Evolutionary conservation across 2,888 invertebrate genomes (phyloP).

Genomic region (Spisula solida): DNA sequence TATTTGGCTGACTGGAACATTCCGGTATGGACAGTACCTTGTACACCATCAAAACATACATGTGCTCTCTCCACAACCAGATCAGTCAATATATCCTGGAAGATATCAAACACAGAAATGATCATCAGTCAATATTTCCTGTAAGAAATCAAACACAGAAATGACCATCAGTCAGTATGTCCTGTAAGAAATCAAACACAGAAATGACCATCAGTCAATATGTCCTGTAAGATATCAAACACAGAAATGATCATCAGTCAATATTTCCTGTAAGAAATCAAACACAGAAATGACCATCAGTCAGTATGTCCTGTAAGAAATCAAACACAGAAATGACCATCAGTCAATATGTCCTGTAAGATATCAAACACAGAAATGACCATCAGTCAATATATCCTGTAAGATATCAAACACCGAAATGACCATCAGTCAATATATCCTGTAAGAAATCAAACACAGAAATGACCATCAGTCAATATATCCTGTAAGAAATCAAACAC

Average conservation of each 20-base stretch:
- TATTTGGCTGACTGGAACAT: constrained; percentile 95
- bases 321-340: no score
- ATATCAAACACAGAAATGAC: no score
- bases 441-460: constrained; percentile 88
- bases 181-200: constrained; percentile 89
- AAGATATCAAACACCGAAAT: no score
- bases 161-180: constrained; percentile 94
- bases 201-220: constrained; percentile 92
- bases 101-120: constrained; percentile 55
- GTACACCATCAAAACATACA: constrained; percentile 91
- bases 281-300: no score
- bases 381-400: no score
- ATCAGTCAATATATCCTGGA: constrained; percentile 95
- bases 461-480: no score
- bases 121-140: constrained; percentile 95
- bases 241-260: no score
- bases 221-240: constrained; percentile 90
- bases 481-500: no score
- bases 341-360: no score
- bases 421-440: constrained; percentile 95
- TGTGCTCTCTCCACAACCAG: constrained; percentile 88
- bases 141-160: constrained; percentile 86
- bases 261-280: no score
- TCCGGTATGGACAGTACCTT: constrained; percentile 91
- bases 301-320: no score